Evolutionary conservation across 2,113 vertebrate species (phyloP), one percentile per base, ranked within the genome.

Genomic region (Tachuris rubrigastra): DNA sequence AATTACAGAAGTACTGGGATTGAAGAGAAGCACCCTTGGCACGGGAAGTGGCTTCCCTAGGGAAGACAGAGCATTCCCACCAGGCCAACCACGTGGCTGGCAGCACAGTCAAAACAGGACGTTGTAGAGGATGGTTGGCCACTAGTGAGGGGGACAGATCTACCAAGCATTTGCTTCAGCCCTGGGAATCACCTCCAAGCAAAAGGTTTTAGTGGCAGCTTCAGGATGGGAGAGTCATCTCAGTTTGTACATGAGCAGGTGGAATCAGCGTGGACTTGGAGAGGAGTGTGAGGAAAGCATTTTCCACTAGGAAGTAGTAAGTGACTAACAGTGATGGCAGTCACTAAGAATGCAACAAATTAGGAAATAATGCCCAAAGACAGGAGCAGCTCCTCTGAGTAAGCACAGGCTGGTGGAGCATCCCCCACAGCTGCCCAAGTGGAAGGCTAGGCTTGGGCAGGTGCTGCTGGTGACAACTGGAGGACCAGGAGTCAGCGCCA

Each of bases 271-370:
- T 0, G 0, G 50, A 23, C 41, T 35, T 0, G 0, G 17, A 73
- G 22, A 44, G 35, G 25, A 60, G 71, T 2, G 1, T 15, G 16
- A 71, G 44, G 37, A 81, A 74, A 60, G 31, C 59, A 49, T 41
- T 96, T 94, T 85, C 77, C 81, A 62, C 41, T 88, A 67, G 56
- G 68, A 91, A 93, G 55, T 22, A 82, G 68, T 85, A 87, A 90
- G 59, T 97, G 90, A 95, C 62, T 94, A 92, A 95, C 0, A 4
- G 72, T 53, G 58, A 66, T 69, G 78, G 55, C 68, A 83, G 42
- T 76, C 37, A 42, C 69, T 79, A 83, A 76, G 27, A 79, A 87
- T 66, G 49, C 4, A 28, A 71, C 68, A 78, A 67, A 30, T 86
- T 74, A 86, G 75, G 85, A 86, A 89, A 94, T 49, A 71, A 47